Base-by-base conservation (phyloP, 2,888 invertebrate genomes). In the Priocnemis perturbator region DNA sequence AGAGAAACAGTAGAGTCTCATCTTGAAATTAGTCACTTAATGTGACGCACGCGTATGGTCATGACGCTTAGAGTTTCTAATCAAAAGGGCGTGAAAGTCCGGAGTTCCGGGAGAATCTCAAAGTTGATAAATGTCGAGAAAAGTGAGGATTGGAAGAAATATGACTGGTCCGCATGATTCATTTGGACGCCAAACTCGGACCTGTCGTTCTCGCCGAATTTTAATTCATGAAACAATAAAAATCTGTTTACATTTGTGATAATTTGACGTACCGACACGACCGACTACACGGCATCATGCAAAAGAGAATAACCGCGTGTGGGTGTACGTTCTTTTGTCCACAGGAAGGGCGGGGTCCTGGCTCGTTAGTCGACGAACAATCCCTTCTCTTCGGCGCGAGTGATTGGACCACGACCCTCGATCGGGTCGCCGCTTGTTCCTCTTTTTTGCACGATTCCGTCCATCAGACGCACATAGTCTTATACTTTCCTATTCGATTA, bases 381-480 rank as follows among this genome's bases (percentile, higher is more conserved):
- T 56, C 60, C 56, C 55, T 64, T 61, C 44, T 59, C 62, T 71
- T 59, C 47, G 55, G 53, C 65, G 59, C 64, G 20, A 68, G 64
- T 47, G 53, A 64, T 60, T 68, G 64, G 57, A 70, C 20, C 30
- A 44, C 21, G 50, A 53, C 53, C 23, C 23, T 45, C 53, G 70
- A 50, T 45, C 62, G 60, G 37, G 60, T 63, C 56, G 23, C n/a
- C 37, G 55, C 62, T 66, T 56, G 58, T 59, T 70, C 64, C 67
- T 76, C 78, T 76, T 81, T 74, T 81, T 78, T 80, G 81, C 81
- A 78, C 80, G 80, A 78, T 71, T 80, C 80, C 80, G 80, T 80
- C 81, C 80, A 81, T 71, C 57, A 66, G 73, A 72, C 74, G 72
- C 64, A 67, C 58, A 50, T 37, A 37, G 37, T 67, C 63, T 70